Evolutionary conservation across 1,140 invertebrate genomes (phyloP), one percentile per base, ranked within the genome.

Genomic region (Augochlora pura): DNA sequence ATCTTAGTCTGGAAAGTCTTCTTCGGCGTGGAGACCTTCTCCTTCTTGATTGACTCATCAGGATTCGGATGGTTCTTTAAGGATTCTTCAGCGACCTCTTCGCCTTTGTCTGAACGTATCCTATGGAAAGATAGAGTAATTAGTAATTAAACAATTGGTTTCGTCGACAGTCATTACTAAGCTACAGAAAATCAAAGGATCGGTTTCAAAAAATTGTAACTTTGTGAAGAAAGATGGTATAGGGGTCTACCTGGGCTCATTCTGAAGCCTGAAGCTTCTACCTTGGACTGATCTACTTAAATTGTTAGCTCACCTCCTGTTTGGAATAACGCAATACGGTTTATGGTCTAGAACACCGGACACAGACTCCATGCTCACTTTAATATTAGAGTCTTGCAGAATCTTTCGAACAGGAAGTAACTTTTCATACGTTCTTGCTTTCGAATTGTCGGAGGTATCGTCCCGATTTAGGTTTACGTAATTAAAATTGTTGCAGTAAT

Each of bases 351-450:
- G 68, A 25, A 69, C 27, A 81, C 77, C 77, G 86, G 54, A 77
- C 72, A 92, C 72, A 0, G 91, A 92, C 64, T 93, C 91, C 42
- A 91, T 89, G 81, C 92, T 92, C 0, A 92, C 88, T 18, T 90
- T 80, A 0, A 90, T 78, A 49, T 89, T 85, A 7, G 92, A 93
- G 32, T 93, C 91, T 64, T 92, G 90, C 18, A 93, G 78, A 25
- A 93, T 88, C 54, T 90, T 88, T 42, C 90, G 91, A 62, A 93
- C 91, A 49, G 92, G 92, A 38, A 93, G 76, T 80, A 92, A 80
- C 12, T 91, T 91, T 70, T 93, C 92, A 23, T 80, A 87, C 16
- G 91, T 66, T 63, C 88, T 86, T 7, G 89, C 86, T 70, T 89
- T 91, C 57, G 25, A 49, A 74, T 14, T 67, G 38, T 49, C 27